phyloP scores from a whole-genome alignment of 2,113 vertebrate species.

The Steatornis caripensis region DNA sequence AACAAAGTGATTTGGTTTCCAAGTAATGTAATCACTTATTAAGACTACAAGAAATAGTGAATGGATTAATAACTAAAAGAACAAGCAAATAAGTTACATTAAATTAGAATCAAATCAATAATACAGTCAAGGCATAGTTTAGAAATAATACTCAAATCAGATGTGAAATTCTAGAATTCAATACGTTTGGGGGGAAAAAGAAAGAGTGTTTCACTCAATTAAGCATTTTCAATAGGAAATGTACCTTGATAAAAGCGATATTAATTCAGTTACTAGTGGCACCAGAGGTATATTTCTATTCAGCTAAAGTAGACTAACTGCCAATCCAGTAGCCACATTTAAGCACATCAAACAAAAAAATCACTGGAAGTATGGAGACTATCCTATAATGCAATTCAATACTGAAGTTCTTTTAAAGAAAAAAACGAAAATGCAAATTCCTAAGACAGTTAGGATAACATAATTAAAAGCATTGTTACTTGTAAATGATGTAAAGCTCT shows the following conservation, averaged over 20 bases:
- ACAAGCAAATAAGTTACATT: neutral
- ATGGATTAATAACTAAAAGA: neutral
- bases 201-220: neutral
- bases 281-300: neutral
- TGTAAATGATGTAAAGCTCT: neutral
- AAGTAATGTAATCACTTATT: neutral
- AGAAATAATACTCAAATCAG: neutral
- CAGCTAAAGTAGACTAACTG: neutral
- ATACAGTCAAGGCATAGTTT: neutral
- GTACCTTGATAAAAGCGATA: neutral
- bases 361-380: neutral
- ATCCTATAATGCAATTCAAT: neutral
- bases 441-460: neutral
- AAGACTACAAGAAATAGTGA: neutral
- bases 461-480: neutral
- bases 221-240: neutral
- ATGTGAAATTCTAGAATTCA: neutral
- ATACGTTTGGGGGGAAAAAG: accelerated
- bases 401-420: neutral
- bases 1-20: neutral
- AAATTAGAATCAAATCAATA: neutral
- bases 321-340: neutral
- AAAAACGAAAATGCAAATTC: neutral
- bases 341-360: neutral
- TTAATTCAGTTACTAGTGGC: neutral